Percentiles rank a stretch among this genome's conserved stretches.
Evolutionary conservation across 2,113 vertebrate species (phyloP).

Genomic region (Rutilus rutilus): DNA sequence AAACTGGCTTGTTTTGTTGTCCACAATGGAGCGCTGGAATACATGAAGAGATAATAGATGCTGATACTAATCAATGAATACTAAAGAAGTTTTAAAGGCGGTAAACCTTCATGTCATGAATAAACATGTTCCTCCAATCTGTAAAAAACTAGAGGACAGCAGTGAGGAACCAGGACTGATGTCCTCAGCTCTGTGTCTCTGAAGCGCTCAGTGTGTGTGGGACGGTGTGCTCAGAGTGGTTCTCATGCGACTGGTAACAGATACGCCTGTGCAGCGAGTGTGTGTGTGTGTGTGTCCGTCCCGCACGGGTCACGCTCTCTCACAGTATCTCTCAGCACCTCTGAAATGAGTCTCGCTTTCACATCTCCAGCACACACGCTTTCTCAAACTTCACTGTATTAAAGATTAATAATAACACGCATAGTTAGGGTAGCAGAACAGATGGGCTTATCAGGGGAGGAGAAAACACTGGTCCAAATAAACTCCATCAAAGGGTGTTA

Average conservation of each 20-base stretch:
- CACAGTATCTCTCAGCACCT: slow-evolving; percentile 55
- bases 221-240: slow-evolving; percentile 52
- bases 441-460: not conserved
- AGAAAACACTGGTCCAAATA: not conserved
- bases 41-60: not conserved
- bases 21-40: too few species aligned
- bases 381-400: not conserved
- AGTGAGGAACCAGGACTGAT: too few species aligned
- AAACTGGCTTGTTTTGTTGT: not conserved
- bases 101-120: not conserved
- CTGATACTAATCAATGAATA: not conserved
- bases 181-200: not conserved
- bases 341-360: slow-evolving; percentile 52
- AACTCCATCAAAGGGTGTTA: too few species aligned
- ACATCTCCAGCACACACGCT: slow-evolving; percentile 25
- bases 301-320: slow-evolving; percentile 53
- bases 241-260: slow-evolving; percentile 61
- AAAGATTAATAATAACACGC: not conserved
- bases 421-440: not conserved
- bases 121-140: too few species aligned
- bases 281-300: slow-evolving; percentile 12
- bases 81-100: not conserved
- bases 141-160: too few species aligned
- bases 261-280: slow-evolving; percentile 46
- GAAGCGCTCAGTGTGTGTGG: slow-evolving; percentile 32